A percentile compares a stretch with the other conserved stretches of the same genome.
Evolutionary conservation across 2,113 vertebrate species (phyloP).

Genomic region (Colossoma macropomum): DNA sequence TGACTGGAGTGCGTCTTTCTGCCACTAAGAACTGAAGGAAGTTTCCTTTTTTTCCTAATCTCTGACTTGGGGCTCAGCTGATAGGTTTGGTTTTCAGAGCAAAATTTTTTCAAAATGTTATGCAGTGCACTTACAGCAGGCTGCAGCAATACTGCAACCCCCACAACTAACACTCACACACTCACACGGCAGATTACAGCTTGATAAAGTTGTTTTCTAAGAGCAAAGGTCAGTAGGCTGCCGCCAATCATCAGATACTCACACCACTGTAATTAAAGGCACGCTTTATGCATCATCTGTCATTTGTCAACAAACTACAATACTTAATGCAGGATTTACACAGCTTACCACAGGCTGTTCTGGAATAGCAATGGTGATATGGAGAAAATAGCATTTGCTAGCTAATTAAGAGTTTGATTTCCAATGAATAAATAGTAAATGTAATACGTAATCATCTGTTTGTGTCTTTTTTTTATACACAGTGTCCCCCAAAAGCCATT

Average conservation of each 20-base stretch:
- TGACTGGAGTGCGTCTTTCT: not conserved
- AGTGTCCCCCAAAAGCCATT: no score
- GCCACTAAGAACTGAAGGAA: not conserved
- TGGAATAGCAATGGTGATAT: not conserved
- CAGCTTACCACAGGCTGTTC: not conserved
- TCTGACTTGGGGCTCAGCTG: not conserved
- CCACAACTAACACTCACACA: not conserved
- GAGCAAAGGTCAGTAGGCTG: constrained; percentile 12
- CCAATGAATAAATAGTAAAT: no score
- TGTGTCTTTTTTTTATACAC: no score
- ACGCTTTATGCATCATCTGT: not conserved
- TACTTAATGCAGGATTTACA: not conserved
- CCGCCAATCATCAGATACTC: not conserved
- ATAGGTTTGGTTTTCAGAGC: not conserved
- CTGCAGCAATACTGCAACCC: not conserved
- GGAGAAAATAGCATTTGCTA: no score
- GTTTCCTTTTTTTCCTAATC: not conserved
- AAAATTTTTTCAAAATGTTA: not conserved
- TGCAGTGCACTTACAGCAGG: not conserved
- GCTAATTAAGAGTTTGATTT: no score
- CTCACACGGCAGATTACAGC: not conserved
- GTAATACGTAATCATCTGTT: no score
- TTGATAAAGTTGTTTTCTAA: constrained; percentile 12
- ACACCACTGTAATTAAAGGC: not conserved
- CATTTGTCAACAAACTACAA: not conserved